Conservation (phyloP, 2,113 vertebrate species). For the Salvelinus fontinalis region DNA sequence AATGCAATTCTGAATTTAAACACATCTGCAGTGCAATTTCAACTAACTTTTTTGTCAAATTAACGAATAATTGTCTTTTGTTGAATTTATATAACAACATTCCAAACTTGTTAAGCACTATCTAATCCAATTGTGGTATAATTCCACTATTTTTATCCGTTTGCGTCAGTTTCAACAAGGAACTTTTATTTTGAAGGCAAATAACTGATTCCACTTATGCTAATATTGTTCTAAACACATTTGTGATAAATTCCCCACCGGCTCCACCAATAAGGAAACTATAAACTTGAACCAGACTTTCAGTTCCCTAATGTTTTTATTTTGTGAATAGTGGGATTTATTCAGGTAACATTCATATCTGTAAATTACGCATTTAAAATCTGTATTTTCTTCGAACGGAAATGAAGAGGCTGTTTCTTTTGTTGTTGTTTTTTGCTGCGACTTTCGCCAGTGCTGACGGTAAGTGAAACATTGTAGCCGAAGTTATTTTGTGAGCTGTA, state of each 20-base stretch:
- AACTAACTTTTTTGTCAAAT: too few species aligned
- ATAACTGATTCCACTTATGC: too few species aligned
- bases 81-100: too few species aligned
- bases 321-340: too few species aligned
- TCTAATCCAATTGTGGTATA: too few species aligned
- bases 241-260: slow-evolving; percentile 31
- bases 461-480: slow-evolving; percentile 43
- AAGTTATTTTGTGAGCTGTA: neutral
- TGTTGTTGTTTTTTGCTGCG: slow-evolving; percentile 14
- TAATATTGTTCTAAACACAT: slow-evolving; percentile 12
- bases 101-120: too few species aligned
- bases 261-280: neutral
- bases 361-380: neutral
- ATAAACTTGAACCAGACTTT: neutral
- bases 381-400: neutral
- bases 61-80: too few species aligned
- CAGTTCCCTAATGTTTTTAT: neutral
- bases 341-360: neutral
- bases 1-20: too few species aligned
- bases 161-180: too few species aligned
- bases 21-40: too few species aligned
- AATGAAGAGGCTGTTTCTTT: slow-evolving; percentile 29
- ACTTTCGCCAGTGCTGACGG: slow-evolving; percentile 38
- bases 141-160: too few species aligned
- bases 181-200: too few species aligned